Conservation (phyloP, 2,113 vertebrate species). For the Lanius ludovicianus region DNA sequence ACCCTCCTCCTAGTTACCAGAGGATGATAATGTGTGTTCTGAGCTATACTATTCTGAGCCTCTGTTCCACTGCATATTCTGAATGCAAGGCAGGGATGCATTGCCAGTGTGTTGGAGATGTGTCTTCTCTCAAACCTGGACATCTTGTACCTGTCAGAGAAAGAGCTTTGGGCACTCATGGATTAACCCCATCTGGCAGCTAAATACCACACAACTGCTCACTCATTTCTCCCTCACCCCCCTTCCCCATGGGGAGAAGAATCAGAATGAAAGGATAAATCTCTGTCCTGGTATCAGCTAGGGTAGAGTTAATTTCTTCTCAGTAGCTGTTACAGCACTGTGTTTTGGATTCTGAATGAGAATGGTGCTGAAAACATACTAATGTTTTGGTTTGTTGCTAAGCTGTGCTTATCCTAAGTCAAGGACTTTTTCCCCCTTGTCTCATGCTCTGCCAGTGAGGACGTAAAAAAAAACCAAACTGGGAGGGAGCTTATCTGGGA, state of each 20-base stretch:
- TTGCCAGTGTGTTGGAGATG: accelerated
- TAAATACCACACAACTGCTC: background rate
- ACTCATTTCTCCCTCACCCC: background rate
- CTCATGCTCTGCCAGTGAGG: background rate
- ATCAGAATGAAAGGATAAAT: background rate
- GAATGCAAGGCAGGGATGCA: background rate
- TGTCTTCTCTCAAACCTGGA: background rate
- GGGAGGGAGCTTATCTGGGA: background rate
- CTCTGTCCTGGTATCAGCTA: background rate
- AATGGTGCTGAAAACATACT: background rate
- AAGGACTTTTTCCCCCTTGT: background rate
- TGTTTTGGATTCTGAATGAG: background rate
- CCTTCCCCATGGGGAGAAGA: accelerated
- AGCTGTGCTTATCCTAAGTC: background rate
- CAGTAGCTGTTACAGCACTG: background rate
- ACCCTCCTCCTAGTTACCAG: background rate
- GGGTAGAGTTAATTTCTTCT: background rate
- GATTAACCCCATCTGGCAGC: background rate
- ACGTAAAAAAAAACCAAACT: background rate
- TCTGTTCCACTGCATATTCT: background rate
- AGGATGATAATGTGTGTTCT: background rate
- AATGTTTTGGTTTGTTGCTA: background rate
- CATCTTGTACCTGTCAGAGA: background rate
- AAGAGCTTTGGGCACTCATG: background rate
- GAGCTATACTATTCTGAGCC: background rate